Evolutionary conservation across 2,888 invertebrate species (phyloP).

Genomic region (Disparrhopalites patrizii): DNA sequence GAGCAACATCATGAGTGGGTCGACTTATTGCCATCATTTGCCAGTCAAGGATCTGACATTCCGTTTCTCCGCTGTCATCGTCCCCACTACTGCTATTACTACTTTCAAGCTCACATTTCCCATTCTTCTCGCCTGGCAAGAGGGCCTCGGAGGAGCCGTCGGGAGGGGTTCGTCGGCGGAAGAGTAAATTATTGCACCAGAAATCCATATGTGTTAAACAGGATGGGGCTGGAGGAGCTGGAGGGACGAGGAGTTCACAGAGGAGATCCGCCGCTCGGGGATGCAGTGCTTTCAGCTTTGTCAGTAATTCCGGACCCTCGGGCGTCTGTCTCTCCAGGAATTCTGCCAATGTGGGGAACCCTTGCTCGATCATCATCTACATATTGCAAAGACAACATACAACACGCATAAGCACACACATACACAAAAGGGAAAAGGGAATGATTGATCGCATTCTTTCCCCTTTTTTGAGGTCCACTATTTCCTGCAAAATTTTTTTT

Average conservation of each 20-base stretch:
- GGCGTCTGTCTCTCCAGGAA: conserved; percentile 45
- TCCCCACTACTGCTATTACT: not conserved
- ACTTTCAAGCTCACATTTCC: conserved; percentile 15
- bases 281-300: conserved; percentile 44
- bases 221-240: conserved; percentile 31
- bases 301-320: conserved; percentile 43
- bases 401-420: no score
- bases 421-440: no score
- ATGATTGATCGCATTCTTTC: no score
- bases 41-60: conserved; percentile 49
- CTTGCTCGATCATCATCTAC: conserved; percentile 48
- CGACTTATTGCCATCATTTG: conserved; percentile 48
- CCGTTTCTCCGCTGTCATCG: conserved; percentile 26
- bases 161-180: conserved; percentile 43
- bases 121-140: conserved; percentile 5
- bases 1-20: conserved; percentile 49
- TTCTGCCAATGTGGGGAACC: conserved; percentile 45
- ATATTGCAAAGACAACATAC: no score
- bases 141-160: conserved; percentile 26
- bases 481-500: no score
- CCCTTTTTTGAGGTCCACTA: no score
- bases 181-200: conserved; percentile 50
- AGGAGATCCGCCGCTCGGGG: conserved; percentile 46
- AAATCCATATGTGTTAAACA: conserved; percentile 49
- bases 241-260: conserved; percentile 45